Evolutionary conservation across 2,113 vertebrate species (phyloP).

Genomic region (Morone chrysops): DNA sequence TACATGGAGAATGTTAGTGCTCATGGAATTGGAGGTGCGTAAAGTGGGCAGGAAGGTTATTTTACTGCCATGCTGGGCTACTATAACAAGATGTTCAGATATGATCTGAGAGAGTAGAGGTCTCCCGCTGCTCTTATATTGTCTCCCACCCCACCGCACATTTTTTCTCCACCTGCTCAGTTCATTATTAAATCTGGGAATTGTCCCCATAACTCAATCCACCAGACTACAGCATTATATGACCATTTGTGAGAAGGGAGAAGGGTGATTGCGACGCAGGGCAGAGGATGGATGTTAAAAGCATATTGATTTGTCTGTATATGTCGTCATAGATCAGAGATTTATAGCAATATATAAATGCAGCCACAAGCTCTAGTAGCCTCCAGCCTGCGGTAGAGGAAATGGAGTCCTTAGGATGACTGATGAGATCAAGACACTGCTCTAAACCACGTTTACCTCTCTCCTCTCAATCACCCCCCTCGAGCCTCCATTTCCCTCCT

Average conservation of each 20-base stretch:
- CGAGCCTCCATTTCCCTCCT: constrained; percentile 56
- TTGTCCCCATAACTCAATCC: constrained; percentile 85
- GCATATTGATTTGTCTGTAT: constrained; percentile 87
- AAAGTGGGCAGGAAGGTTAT: constrained; percentile 73
- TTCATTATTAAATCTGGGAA: constrained; percentile 87
- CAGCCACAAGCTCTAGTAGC: constrained; percentile 73
- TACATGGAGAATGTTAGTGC: constrained; percentile 27
- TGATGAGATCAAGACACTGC: constrained; percentile 79
- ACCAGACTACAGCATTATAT: constrained; percentile 81
- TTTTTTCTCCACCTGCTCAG: constrained; percentile 72
- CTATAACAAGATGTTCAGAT: constrained; percentile 84
- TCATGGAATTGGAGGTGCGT: constrained; percentile 62
- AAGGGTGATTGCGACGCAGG: constrained; percentile 72
- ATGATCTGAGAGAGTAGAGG: constrained; percentile 82
- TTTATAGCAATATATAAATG: constrained; percentile 83
- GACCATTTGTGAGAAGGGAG: constrained; percentile 81
- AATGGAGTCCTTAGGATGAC: constrained; percentile 82
- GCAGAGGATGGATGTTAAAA: constrained; percentile 86
- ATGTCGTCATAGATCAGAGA: constrained; percentile 84
- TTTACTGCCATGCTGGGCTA: constrained; percentile 79
- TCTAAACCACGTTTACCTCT: constrained; percentile 63
- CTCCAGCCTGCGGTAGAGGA: constrained; percentile 77
- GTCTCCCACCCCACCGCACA: constrained; percentile 38
- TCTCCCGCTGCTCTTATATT: constrained; percentile 78
- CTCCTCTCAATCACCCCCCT: not conserved